These are phyloP conservation scores for Dromius quadrimaculatus DNA, from an alignment of 2,888 invertebrate genomes.

Conservation along the genomic window DNA sequence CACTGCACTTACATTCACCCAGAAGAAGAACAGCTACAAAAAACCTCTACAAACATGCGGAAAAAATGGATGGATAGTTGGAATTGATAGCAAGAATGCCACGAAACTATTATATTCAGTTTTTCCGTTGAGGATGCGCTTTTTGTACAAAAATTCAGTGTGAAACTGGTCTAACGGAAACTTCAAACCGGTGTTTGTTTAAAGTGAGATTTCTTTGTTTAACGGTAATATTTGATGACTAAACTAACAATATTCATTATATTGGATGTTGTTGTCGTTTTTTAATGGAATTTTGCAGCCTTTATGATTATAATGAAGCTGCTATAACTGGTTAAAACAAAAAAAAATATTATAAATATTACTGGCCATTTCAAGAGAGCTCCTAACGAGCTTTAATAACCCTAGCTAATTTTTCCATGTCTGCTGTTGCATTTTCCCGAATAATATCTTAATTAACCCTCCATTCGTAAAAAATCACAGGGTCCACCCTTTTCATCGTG, in stretches of 20 bases:
- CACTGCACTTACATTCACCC: constrained; percentile 26
- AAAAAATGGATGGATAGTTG: constrained; percentile 15
- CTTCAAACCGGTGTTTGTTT: not conserved
- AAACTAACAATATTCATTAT: too few species aligned
- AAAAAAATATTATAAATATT: too few species aligned
- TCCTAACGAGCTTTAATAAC: too few species aligned
- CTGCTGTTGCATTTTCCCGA: constrained; percentile 1
- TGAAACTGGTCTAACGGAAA: constrained; percentile 14
- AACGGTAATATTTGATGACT: too few species aligned
- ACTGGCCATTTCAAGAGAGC: too few species aligned
- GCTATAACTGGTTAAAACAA: too few species aligned
- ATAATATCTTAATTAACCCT: constrained; percentile 11
- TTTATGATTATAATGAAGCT: too few species aligned
- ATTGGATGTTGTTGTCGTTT: too few species aligned
- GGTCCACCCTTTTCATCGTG: constrained; percentile 1
- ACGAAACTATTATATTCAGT: constrained; percentile 60
- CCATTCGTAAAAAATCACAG: not conserved
- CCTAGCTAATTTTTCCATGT: too few species aligned
- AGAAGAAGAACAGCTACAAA: not conserved
- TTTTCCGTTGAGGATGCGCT: constrained; percentile 56
- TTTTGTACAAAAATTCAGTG: constrained; percentile 56
- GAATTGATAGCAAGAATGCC: constrained; percentile 54
- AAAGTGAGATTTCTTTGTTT: not conserved
- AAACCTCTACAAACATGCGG: not conserved
- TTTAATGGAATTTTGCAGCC: not conserved